Evolutionary conservation across 2,113 vertebrate species (phyloP), one percentile per base, ranked within the genome.

Genomic region (Sylvilagus bachmani): DNA sequence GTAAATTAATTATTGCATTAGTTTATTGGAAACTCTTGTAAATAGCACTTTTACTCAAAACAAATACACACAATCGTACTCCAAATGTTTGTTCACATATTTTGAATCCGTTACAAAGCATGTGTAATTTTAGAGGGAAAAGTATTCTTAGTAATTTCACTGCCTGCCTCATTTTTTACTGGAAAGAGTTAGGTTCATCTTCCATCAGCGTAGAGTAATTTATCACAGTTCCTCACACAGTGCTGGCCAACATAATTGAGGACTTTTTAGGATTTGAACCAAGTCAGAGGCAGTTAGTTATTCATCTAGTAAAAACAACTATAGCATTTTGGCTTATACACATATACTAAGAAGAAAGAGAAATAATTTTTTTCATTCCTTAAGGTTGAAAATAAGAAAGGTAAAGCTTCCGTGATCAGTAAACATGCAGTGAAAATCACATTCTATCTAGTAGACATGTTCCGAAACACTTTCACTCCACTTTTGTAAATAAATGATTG

Each of bases 1-100:
- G 87, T 94, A 97, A 97, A 96, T 97, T 97, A 96, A 96, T 97
- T 95, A 91, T 79, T 49, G 24, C 83, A 85, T 95, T 95, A 94
- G 94, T 91, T 96, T 73, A 93, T 96, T 49, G 79, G 91, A 86
- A 83, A 95, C 93, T 96, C 86, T n/a, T 82, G 73, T 77, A 91
- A 97, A 97, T 91, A 95, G 33, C 0, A 33, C 86, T 95, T 94
- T 93, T 70, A 89, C 83, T 96, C 91, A 89, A 91, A 96, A 95
- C 89, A 95, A 96, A 94, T 61, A 91, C 31, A 80, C 33, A 88
- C 22, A 66, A 73, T 75, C 86, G 7, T 83, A 87, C 69, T 94
- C 92, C 91, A 96, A 97, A 91, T 92, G 91, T 89, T 96, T 90
- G 79, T 90, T 95, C 89, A 86, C 83, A 51, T 85, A 94, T 91